Evolutionary conservation across 2,888 invertebrate species (phyloP).

Genomic region (Pachymerium ferrugineum): DNA sequence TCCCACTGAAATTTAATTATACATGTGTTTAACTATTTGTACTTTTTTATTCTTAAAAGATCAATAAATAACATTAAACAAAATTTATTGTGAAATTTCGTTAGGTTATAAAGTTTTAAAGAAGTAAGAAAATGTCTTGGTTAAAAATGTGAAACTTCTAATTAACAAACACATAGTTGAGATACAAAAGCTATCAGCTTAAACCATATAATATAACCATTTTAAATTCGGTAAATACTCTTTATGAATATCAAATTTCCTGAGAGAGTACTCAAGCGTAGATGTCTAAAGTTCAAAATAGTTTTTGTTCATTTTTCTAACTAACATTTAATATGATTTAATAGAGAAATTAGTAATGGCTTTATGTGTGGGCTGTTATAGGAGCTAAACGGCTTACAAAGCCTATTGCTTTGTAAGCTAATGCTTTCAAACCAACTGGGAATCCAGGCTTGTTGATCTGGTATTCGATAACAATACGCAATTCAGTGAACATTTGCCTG

Average conservation of each 20-base stretch:
- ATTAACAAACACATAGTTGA: too few species aligned
- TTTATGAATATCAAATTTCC: background rate
- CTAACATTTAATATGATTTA: background rate
- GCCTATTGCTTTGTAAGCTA: conserved; percentile 58
- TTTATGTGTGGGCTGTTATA: conserved; percentile 45
- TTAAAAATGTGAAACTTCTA: too few species aligned
- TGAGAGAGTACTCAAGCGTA: too few species aligned
- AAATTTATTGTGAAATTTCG: too few species aligned
- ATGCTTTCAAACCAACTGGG: conserved; percentile 60
- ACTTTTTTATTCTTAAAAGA: too few species aligned
- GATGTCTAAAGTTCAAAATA: background rate
- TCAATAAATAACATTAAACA: conserved; percentile 7
- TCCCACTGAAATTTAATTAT: too few species aligned
- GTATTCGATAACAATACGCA: conserved; percentile 66
- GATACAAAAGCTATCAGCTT: too few species aligned
- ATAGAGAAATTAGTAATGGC: background rate
- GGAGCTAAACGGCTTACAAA: conserved; percentile 76
- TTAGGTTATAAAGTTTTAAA: too few species aligned
- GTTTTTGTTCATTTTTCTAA: background rate
- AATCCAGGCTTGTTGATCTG: conserved; percentile 62
- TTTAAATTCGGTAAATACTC: too few species aligned
- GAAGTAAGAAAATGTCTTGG: too few species aligned
- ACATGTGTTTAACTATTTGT: too few species aligned
- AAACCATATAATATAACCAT: too few species aligned
- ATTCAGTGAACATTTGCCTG: conserved; percentile 71